phyloP scores from a whole-genome alignment of 2,888 invertebrate species.

The Megamerina dolium region DNA sequence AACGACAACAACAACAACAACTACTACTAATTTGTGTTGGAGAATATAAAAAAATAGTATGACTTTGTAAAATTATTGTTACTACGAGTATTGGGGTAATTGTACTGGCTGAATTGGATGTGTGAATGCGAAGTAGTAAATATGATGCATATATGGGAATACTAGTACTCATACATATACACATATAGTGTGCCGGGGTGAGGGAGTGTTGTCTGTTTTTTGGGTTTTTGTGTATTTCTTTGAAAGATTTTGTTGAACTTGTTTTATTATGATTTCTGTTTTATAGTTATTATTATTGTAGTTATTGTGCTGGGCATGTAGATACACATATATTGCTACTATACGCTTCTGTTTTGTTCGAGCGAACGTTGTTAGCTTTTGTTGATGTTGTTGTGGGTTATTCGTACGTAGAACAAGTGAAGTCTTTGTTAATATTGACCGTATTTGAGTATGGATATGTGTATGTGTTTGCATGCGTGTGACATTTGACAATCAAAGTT shows the following conservation, averaged over 20 bases:
- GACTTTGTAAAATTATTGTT: too few species aligned
- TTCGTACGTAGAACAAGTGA: constrained; percentile 41
- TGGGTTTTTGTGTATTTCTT: background rate
- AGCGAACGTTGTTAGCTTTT: constrained; percentile 9
- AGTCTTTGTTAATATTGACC: constrained; percentile 36
- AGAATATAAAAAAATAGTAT: too few species aligned
- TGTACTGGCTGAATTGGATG: too few species aligned
- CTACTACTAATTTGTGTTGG: too few species aligned
- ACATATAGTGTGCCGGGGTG: background rate
- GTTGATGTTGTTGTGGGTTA: constrained; percentile 23
- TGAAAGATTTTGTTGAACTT: constrained; percentile 3
- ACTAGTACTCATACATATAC: background rate
- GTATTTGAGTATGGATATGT: constrained; percentile 19
- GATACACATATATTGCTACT: too few species aligned
- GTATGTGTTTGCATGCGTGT: constrained; percentile 15
- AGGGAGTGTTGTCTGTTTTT: background rate
- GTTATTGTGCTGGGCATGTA: constrained; percentile 4
- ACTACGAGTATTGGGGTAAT: too few species aligned
- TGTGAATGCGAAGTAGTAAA: background rate
- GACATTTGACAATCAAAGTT: constrained; percentile 43
- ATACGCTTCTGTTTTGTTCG: constrained; percentile 28
- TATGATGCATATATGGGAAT: background rate
- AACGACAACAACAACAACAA: too few species aligned
- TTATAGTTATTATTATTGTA: constrained; percentile 8
- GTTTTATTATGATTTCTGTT: constrained; percentile 8